Percentiles rank a stretch among this genome's conserved stretches.
Evolutionary conservation across 2,113 vertebrate genomes (phyloP).

Genomic region (Dolichallabes microphthalmus): DNA sequence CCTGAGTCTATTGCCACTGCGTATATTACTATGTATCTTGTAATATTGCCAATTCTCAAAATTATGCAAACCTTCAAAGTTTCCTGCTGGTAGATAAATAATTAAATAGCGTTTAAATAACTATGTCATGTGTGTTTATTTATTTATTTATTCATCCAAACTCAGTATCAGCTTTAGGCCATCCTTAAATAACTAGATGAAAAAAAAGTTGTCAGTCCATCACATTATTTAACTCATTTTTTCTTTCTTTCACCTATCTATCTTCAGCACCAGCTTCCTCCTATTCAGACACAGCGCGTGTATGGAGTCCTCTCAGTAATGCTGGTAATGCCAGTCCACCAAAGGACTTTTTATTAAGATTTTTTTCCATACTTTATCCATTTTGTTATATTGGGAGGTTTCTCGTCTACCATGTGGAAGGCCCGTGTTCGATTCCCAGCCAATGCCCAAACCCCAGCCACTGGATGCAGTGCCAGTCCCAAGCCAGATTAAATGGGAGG

Average conservation of each 20-base stretch:
- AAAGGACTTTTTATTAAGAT: not conserved
- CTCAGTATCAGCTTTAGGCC: not conserved
- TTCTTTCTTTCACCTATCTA: not conserved
- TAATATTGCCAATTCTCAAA: not conserved
- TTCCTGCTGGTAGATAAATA: not conserved
- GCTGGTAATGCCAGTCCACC: not conserved
- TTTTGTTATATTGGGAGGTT: not conserved
- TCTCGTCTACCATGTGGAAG: too few species aligned
- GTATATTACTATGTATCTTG: not conserved
- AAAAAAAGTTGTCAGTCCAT: not conserved
- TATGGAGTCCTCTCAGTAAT: not conserved
- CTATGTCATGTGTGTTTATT: not conserved
- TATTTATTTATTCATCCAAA: not conserved
- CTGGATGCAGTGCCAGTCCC: too few species aligned
- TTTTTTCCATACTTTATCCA: not conserved
- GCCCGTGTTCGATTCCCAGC: too few species aligned
- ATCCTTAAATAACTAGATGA: not conserved
- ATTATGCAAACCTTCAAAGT: not conserved
- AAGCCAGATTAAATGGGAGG: too few species aligned
- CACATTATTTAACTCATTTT: not conserved
- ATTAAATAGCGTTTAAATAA: too few species aligned
- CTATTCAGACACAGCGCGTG: not conserved
- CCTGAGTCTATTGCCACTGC: not conserved
- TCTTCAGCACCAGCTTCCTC: not conserved
- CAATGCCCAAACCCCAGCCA: too few species aligned